phyloP scores from a whole-genome alignment of 2,888 invertebrate genomes.

The Sphecodes monilicornis region DNA sequence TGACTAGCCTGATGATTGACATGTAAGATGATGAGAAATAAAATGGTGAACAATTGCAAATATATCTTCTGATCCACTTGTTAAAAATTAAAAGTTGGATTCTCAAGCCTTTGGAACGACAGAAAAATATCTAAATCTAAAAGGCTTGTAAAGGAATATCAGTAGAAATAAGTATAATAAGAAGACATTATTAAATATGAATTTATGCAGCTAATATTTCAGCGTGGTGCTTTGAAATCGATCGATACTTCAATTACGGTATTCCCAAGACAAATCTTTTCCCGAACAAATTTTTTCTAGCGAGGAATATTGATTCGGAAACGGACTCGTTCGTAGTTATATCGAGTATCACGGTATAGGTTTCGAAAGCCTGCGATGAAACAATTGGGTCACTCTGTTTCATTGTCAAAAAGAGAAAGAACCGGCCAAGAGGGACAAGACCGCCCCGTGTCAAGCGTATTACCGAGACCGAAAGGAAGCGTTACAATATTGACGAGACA shows the following conservation, averaged over 20 bases:
- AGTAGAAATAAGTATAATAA: too few relatives aligned
- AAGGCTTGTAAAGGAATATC: too few relatives aligned
- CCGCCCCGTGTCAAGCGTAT: neutral
- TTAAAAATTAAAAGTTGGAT: too few relatives aligned
- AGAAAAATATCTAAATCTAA: too few relatives aligned
- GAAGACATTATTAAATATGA: too few relatives aligned
- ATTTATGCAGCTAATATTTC: neutral
- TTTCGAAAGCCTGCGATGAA: neutral
- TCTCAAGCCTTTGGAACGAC: too few relatives aligned
- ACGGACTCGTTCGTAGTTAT: neutral
- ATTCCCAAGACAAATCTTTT: neutral
- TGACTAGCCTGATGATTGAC: too few relatives aligned
- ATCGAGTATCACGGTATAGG: neutral
- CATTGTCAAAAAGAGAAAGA: neutral
- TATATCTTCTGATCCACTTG: too few relatives aligned
- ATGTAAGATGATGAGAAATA: too few relatives aligned
- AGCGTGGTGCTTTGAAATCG: too few relatives aligned
- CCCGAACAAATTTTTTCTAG: neutral
- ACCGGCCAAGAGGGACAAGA: neutral
- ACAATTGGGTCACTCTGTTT: neutral
- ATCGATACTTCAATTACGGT: neutral
- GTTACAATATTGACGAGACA: conserved; percentile 5
- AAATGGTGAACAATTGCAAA: too few relatives aligned
- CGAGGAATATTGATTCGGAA: neutral
- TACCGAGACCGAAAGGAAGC: neutral